Base-by-base conservation (phyloP, 23 tunicate species). In the Styela plicata region DNA sequence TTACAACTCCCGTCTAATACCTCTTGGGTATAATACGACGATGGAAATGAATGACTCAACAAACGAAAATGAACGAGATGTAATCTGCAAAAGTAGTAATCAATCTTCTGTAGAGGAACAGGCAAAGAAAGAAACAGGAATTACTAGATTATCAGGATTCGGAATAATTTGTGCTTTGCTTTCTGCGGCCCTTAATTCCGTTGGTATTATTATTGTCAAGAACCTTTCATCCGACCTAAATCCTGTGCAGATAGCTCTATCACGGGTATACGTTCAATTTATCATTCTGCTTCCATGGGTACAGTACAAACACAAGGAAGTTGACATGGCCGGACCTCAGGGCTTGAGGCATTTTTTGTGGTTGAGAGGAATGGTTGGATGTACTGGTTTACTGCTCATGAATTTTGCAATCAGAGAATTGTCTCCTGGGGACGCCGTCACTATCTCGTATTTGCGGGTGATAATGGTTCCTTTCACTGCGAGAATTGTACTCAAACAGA, bases 351-450 rank as follows among this genome's bases (percentile, higher is more conserved):
- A 76, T 44, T 66, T 82, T 33, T 76, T 90, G 18, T 23, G 83
- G 29, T 23, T 86, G 1, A 52, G 90, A 62, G 96, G 96, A 3
- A 57, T 81, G 33, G 26, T 63, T 69, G 87, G 89, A 1, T 85
- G 90, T 2, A 53, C 90, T 3, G 86, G 63, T 3, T 64, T 80
- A 21, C 69, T 86, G 24, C 69, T 82, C 24, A 61, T 90, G 19
- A 85, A 90, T 73, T 74, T 79, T 28, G 64, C 90, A 28, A 77
- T 86, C 1, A 33, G 52, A 27, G n/a, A 34, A 31, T 67, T 90
- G 24, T 52, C 96, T 16, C 13, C 86, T 0, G 96, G 96, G 2
- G 87, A 90, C 52, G 96, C 96, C 0, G 71, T 83, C 25, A 78
- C 96, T 20, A 82, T 90, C 24, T 52, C 84, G 0, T 85, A 71